These are phyloP conservation scores for Heliconius eleuchia DNA, from an alignment of 1,140 invertebrate species.

Conservation along the genomic window DNA sequence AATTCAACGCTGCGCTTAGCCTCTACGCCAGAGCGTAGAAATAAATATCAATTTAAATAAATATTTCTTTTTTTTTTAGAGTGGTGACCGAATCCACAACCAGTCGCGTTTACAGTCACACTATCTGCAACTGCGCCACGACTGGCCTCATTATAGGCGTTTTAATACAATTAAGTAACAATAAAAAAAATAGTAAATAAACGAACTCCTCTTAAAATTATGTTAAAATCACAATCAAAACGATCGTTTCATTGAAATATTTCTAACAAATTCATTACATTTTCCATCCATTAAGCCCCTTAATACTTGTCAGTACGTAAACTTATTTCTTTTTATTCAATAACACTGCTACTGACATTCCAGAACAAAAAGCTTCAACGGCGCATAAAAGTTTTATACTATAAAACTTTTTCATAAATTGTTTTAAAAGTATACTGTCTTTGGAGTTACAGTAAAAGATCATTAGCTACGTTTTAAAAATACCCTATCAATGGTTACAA, in stretches of 20 bases:
- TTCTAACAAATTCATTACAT: not conserved
- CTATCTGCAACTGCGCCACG: too few relatives aligned
- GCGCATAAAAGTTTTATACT: not conserved
- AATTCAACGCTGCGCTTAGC: too few relatives aligned
- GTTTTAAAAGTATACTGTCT: conserved; percentile 1
- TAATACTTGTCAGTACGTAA: not conserved
- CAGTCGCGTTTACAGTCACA: too few relatives aligned
- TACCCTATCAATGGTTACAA: not conserved
- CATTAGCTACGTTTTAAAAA: not conserved
- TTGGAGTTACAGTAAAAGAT: not conserved
- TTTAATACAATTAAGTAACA: too few relatives aligned
- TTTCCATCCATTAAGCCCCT: not conserved
- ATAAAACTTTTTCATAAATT: not conserved
- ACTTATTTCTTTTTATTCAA: not conserved
- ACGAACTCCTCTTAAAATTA: too few relatives aligned
- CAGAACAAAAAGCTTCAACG: not conserved
- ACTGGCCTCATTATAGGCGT: too few relatives aligned
- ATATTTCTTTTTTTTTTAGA: too few relatives aligned
- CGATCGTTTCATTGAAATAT: not conserved
- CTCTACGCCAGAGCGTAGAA: too few relatives aligned
- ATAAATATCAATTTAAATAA: too few relatives aligned
- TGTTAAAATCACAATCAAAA: too few relatives aligned
- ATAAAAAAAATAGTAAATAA: too few relatives aligned
- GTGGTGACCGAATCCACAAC: too few relatives aligned
- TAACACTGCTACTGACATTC: not conserved